Base-by-base conservation (phyloP, 2,888 invertebrate species). In the Lampropteryx suffumata region DNA sequence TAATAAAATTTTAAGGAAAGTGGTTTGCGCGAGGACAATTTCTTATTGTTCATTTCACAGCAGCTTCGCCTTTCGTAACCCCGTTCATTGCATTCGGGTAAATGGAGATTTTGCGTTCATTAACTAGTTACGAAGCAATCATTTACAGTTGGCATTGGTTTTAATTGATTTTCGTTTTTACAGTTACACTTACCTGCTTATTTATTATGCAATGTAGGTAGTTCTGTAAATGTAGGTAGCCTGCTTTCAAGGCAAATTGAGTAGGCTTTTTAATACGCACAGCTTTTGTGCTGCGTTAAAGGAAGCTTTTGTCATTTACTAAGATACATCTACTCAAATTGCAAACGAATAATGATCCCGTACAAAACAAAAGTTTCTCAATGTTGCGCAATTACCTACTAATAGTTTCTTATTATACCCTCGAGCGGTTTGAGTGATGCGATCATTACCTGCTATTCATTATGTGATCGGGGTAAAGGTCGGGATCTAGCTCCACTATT, bases 101-200 rank as follows among this genome's bases (percentile, higher is more conserved):
- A 45, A 34, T 34, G 29, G 24, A 34, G 47, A 43, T 42, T 48
- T 42, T 42, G 34, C 45, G 3, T 17, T 17, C 4, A 41, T 17
- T 46, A 43, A 54, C 53, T 46, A 50, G 53, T 27, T 37, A 37
- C 50, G 55, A 50, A 53, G 47, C 24, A 30, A 34, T 30, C 5
- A 7, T 42, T 42, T 24, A 44, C 44, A 30, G 44, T 45, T 45
- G 12, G 32, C 9, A n/a, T 41, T 8, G 7, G 9, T 32, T 32
- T 21, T 32, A 24, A 46, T 30, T 26, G 37, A 37, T 26, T 37
- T 37, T 28, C 17, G 12, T 24, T 41, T 17, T 21, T 28, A 44
- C 34, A 28, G 35, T 44, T 44, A 5, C n/a, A n/a, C n/a, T 21
- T 21, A 24, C 24, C 24, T 24, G 6, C 24, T 2, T 17, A 17